Evolutionary conservation across 2,888 invertebrate genomes (phyloP), one percentile per base, ranked within the genome.

Genomic region (Plutella xylostella): DNA sequence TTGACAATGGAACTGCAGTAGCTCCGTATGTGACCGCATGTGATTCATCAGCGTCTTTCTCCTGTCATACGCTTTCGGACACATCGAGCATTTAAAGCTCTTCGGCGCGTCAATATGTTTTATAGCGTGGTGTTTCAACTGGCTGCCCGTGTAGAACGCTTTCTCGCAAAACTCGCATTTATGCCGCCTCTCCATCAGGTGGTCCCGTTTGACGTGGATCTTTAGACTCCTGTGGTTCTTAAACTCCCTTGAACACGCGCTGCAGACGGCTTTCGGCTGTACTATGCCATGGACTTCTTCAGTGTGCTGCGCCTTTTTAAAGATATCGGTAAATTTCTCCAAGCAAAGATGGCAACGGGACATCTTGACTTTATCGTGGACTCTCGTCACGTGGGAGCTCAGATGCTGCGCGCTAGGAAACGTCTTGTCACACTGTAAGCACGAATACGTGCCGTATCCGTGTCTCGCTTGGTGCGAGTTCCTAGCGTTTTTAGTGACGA

Each of bases 41-140:
- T 82, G 82, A 48, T 77, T 78, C 19, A 75, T 55, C 41, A 66
- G 71, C 47, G 79, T 77, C 39, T 72, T 77, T 54, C 78, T 76
- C 3, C 78, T 79, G 0, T 78, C 78, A 45, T 79, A 86, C 51
- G 85, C 86, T 45, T 86, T 87, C 0, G 86, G 85, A 51, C 89
- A 89, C 0, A 87, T 72, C 12, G 88, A 86, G 51, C 89, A 89
- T 3, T 56, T 60, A 28, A 69, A 65, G 17, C 60, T 57, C 17
- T 63, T 53, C 18, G 62, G 61, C 12, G 61, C 30, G 0, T 69
- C 69, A 0, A 70, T 66, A 35, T 77, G 78, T 31, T 66, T 70
- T 0, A 63, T 53, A 63, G 68, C 63, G 14, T 78, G 77, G 2
- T 60, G 57, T 9, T 57, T 53, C 35, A 76, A 47, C 12, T 54